phyloP scores from a whole-genome alignment of 2,113 vertebrate genomes.

The Desmodus rotundus region DNA sequence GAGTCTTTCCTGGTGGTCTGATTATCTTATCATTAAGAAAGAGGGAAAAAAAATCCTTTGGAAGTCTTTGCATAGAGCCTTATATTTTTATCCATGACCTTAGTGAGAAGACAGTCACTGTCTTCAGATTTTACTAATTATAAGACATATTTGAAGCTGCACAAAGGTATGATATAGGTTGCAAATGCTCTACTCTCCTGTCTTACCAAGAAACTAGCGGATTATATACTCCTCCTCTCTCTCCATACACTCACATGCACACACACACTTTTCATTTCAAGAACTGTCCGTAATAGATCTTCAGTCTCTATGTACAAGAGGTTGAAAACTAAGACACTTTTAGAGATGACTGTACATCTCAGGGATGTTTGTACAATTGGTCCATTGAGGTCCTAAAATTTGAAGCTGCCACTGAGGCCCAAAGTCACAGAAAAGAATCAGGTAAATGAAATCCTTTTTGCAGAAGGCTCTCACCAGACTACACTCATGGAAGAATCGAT shows the following conservation, averaged over 20 bases:
- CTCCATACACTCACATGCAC: background rate
- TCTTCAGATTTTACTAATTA: background rate
- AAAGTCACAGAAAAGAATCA: constrained; percentile 46
- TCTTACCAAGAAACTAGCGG: background rate
- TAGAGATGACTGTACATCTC: background rate
- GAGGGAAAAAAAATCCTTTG: background rate
- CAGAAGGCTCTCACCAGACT: constrained; percentile 11
- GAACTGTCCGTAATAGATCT: background rate
- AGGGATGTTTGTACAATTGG: background rate
- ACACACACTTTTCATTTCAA: background rate
- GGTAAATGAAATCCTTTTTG: constrained; percentile 42
- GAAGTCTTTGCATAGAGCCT: background rate
- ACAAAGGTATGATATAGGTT: background rate
- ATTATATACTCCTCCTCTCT: background rate
- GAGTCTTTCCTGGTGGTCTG: background rate
- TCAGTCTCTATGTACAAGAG: background rate
- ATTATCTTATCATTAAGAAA: background rate
- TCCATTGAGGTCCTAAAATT: constrained; percentile 12
- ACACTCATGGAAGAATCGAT: constrained; percentile 43
- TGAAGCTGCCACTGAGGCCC: background rate
- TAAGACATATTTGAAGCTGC: constrained; percentile 2
- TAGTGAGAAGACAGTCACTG: background rate
- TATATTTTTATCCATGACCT: background rate
- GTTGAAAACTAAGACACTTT: background rate
- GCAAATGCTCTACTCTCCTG: background rate